A percentile compares a stretch with the other conserved stretches of the same genome.
Evolutionary conservation across 2,888 invertebrate species (phyloP).

Genomic region (Anaspis maculata): DNA sequence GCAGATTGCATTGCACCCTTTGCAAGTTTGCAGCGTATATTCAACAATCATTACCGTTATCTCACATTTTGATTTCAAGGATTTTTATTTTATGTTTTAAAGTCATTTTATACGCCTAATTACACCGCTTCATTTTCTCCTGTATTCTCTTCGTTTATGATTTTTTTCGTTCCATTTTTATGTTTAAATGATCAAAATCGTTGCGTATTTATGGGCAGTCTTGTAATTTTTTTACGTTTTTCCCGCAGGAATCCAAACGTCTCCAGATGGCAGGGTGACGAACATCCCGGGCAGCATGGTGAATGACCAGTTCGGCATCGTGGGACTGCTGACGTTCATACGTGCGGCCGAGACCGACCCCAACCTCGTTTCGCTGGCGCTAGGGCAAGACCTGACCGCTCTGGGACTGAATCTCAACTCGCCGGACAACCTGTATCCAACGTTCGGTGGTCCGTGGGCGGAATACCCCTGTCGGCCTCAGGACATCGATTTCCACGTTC

Average conservation of each 20-base stretch:
- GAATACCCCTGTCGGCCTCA: slow-evolving; percentile 97
- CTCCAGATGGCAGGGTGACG: slow-evolving; percentile 94
- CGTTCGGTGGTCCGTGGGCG: slow-evolving; percentile 98
- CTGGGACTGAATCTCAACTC: slow-evolving; percentile 97
- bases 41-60: no score
- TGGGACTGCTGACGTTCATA: slow-evolving; percentile 95
- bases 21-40: no score
- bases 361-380: slow-evolving; percentile 89
- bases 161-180: no score
- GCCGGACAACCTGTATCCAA: slow-evolving; percentile 95
- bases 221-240: no score
- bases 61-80: no score
- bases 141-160: no score
- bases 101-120: no score
- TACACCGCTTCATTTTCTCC: no score
- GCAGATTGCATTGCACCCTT: no score
- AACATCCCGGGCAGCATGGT: slow-evolving; percentile 99
- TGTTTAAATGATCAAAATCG: no score
- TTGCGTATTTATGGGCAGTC: no score
- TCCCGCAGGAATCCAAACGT: slow-evolving; percentile 83
- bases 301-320: slow-evolving; percentile 98
- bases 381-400: slow-evolving; percentile 97
- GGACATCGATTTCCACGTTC: slow-evolving; percentile 97
- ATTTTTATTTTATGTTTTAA: no score
- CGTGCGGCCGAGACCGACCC: slow-evolving; percentile 96